Conservation (phyloP, 2,888 invertebrate species). For the Andricus quercusramuli region DNA sequence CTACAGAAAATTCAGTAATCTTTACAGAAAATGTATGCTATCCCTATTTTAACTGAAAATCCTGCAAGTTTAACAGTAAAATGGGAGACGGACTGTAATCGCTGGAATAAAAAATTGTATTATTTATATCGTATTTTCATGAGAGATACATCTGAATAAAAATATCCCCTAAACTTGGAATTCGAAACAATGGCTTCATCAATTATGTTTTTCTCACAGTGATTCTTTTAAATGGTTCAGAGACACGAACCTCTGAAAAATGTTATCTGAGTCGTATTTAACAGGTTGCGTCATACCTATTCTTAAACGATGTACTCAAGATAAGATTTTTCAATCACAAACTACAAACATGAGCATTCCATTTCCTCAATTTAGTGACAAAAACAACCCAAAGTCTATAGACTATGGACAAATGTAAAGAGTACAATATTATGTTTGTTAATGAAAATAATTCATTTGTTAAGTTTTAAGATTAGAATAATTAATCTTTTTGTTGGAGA, state of each 20-base stretch:
- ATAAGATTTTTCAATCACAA: background rate
- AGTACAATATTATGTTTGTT: too few relatives aligned
- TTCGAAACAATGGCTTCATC: background rate
- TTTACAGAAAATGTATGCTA: too few relatives aligned
- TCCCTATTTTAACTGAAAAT: too few relatives aligned
- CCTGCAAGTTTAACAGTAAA: too few relatives aligned
- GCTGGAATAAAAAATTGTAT: too few relatives aligned
- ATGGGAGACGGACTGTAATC: too few relatives aligned
- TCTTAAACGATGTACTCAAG: background rate
- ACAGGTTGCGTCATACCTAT: conserved; percentile 7
- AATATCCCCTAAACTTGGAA: background rate
- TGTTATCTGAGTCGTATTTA: conserved; percentile 25
- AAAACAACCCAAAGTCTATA: background rate
- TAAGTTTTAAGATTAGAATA: background rate
- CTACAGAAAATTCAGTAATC: too few relatives aligned
- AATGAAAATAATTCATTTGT: too few relatives aligned
- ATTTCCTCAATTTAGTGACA: conserved; percentile 12
- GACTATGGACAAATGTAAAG: background rate
- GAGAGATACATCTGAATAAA: background rate
- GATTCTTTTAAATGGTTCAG: background rate
- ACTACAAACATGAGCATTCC: conserved; percentile 1
- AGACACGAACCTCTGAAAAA: background rate
- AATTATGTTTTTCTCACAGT: background rate
- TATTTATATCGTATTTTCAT: background rate
- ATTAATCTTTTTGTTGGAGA: background rate